A percentile compares a stretch with the other conserved stretches of the same genome.
These are phyloP conservation scores for Eupithecia subfuscata DNA, from an alignment of 2,888 invertebrate genomes.

Conservation along the genomic window DNA sequence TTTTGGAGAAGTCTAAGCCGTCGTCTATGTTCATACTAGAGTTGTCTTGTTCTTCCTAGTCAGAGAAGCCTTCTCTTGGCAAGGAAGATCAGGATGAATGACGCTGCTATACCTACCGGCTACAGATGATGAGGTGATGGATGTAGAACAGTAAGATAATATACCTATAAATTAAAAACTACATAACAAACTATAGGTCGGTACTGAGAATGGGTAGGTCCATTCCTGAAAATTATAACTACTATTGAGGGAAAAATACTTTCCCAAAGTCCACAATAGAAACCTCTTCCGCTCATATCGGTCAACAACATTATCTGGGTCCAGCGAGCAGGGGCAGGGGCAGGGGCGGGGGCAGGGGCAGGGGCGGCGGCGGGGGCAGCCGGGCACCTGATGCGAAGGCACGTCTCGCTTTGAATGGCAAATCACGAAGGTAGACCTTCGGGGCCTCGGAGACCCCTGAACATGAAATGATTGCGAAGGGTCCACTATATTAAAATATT, in stretches of 20 bases:
- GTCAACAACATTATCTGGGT: slow-evolving; percentile 78
- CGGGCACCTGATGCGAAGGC: slow-evolving; percentile 72
- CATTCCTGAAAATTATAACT: background rate
- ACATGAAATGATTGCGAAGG: slow-evolving; percentile 82
- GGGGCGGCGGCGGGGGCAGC: too few relatives aligned
- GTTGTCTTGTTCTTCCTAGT: too few relatives aligned
- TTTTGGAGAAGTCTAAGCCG: too few relatives aligned
- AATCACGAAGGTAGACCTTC: slow-evolving; percentile 81
- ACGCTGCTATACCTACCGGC: too few relatives aligned
- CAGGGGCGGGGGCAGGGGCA: too few relatives aligned
- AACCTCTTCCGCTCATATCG: slow-evolving; percentile 56
- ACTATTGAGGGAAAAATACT: too few relatives aligned
- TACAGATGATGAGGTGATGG: too few relatives aligned
- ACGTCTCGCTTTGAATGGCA: slow-evolving; percentile 80
- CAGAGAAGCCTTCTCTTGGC: too few relatives aligned
- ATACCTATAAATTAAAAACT: background rate
- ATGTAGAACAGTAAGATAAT: too few relatives aligned
- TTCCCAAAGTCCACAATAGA: background rate
- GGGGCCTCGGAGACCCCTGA: slow-evolving; percentile 78
- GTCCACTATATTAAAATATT: slow-evolving; percentile 79
- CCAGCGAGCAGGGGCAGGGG: slow-evolving; percentile 45
- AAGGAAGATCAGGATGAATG: too few relatives aligned
- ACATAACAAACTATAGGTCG: too few relatives aligned
- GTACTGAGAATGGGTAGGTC: too few relatives aligned
- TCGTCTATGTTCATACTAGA: background rate